Evolutionary conservation across 2,888 invertebrate genomes (phyloP).

Genomic region (Megastigmus dorsalis): DNA sequence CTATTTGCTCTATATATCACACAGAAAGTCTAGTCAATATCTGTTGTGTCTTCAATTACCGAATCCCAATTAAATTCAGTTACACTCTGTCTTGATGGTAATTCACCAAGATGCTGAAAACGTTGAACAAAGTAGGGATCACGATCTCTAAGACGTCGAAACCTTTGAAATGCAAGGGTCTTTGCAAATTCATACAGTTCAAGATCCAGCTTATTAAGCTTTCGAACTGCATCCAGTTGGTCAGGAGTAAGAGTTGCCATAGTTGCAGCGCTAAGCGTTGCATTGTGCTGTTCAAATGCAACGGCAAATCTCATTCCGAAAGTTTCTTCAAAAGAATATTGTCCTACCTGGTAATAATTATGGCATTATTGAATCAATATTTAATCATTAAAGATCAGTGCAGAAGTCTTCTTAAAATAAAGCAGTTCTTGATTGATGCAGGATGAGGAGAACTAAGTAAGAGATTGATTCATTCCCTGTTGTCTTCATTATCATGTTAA

Average conservation of each 20-base stretch:
- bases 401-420: not conserved
- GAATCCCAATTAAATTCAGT: conserved; percentile 94
- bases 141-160: conserved; percentile 85
- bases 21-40: conserved; percentile 66
- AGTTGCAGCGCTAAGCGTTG: conserved; percentile 89
- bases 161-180: conserved; percentile 89
- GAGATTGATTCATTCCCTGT: too few relatives aligned
- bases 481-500: too few relatives aligned
- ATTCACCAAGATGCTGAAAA: conserved; percentile 89
- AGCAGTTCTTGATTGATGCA: not conserved
- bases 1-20: conserved; percentile 22
- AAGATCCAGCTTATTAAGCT: conserved; percentile 91
- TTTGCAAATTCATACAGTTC: conserved; percentile 96
- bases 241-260: conserved; percentile 84
- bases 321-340: conserved; percentile 95
- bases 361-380: conserved; percentile 15
- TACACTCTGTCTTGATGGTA: conserved; percentile 83
- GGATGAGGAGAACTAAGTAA: not conserved
- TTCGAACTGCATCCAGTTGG: conserved; percentile 85
- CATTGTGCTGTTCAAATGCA: conserved; percentile 94
- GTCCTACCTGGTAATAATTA: conserved; percentile 79
- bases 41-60: conserved; percentile 82
- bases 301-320: conserved; percentile 93
- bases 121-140: conserved; percentile 89
- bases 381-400: not conserved